Base-by-base conservation (phyloP, 2,797 vertebrate genomes). In the Platalea minor region DNA sequence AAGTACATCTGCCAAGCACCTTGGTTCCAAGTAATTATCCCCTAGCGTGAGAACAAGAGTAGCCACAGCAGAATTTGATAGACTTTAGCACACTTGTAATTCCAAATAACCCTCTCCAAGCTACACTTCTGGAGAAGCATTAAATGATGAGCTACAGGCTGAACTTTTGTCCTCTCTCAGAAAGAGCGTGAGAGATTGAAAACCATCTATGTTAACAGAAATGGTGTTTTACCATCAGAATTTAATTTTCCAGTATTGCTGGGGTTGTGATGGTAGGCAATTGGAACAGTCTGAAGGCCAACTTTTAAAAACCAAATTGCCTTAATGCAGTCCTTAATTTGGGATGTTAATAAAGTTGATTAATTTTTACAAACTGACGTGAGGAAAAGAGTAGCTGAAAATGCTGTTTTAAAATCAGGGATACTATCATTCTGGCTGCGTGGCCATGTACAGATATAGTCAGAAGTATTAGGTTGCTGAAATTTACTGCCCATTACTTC, bases 401-500 rank as follows among this genome's bases (percentile, higher is more conserved):
- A 69, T 2, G 17, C 51, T 60, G 13, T 76, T 91, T 69, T 74
- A 65, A 72, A 92, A 89, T 63, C 17, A 57, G 33, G 31, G n/a
- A 23, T 64, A 6, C 53, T 54, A 41, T 48, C 25, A 63, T 77
- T 85, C 69, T 77, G 72, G 26, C 37, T 85, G 13, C 0, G 0
- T 17, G 54, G 59, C 43, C 51, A n/a, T 2, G 20, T 69, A 91
- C 39, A 88, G 46, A 70, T 88, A 72, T 11, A 72, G 64, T 90
- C 54, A 26, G 78, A 96, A 93, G 65, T 48, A 88, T 78, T 28
- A 94, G 46, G 54, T 14, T 81, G 41, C 72, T 67, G 82, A 93
- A 95, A 94, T 95, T 95, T 94, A 94, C 93, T 95, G 89, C 75
- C 95, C 87, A 78, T 96, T 94, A 64, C 89, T 93, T 90, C 63